Conservation (phyloP, 2,113 vertebrate species). For the Seriola rivoliana region DNA sequence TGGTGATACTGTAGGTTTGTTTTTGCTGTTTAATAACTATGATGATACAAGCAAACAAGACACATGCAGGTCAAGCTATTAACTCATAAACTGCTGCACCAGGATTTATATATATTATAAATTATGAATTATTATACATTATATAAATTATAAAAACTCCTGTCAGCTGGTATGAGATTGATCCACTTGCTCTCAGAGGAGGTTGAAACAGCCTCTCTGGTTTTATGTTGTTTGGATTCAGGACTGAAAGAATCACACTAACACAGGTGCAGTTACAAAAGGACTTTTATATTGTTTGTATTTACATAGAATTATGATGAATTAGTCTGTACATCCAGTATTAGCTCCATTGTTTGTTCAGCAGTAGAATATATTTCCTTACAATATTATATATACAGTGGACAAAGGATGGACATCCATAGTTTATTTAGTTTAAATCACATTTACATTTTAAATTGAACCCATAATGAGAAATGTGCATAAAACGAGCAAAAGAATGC, state of each 20-base stretch:
- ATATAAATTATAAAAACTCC: not conserved
- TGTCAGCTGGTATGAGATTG: not conserved
- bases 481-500: not conserved
- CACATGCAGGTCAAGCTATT: not conserved
- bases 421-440: not conserved
- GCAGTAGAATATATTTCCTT: constrained; percentile 3
- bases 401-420: not conserved
- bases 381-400: constrained; percentile 20
- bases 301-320: constrained; percentile 41
- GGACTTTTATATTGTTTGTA: constrained; percentile 40
- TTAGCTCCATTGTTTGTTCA: not conserved
- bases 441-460: not conserved
- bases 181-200: not conserved
- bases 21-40: not conserved
- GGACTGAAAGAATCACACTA: constrained; percentile 1
- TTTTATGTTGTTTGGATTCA: too few relatives aligned
- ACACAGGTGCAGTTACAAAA: not conserved
- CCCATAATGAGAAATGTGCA: not conserved
- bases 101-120: not conserved
- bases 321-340: constrained; percentile 8
- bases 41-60: not conserved
- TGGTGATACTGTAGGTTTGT: not conserved
- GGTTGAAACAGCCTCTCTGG: not conserved
- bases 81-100: not conserved
- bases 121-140: not conserved